These are phyloP conservation scores for Uloborus plumipes DNA, from an alignment of 2,888 invertebrate genomes.

Conservation along the genomic window DNA sequence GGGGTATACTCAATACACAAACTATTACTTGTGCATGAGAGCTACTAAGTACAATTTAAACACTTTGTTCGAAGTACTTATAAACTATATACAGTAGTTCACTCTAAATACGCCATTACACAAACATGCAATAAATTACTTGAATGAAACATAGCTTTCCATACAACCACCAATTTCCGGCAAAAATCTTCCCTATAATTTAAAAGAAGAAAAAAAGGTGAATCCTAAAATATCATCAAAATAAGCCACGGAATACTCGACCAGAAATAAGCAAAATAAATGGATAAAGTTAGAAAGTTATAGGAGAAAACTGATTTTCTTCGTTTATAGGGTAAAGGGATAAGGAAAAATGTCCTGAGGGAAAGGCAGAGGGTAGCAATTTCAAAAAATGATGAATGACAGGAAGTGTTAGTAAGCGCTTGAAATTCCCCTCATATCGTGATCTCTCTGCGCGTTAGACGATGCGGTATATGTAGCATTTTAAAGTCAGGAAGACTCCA, in stretches of 20 bases:
- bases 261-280: constrained; percentile 59
- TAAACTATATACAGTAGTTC: too few relatives aligned
- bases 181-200: neutral
- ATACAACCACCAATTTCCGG: constrained; percentile 32
- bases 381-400: constrained; percentile 56
- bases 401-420: constrained; percentile 32
- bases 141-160: constrained; percentile 1
- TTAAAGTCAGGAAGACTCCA: constrained; percentile 10
- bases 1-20: too few relatives aligned
- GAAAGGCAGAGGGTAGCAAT: constrained; percentile 43
- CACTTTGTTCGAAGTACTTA: too few relatives aligned
- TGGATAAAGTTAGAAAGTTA: constrained; percentile 53
- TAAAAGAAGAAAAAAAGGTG: constrained; percentile 1
- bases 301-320: constrained; percentile 44
- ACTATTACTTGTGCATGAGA: too few relatives aligned
- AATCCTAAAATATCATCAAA: neutral
- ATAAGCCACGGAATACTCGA: constrained; percentile 23
- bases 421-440: constrained; percentile 34
- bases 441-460: constrained; percentile 24
- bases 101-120: too few relatives aligned
- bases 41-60: too few relatives aligned
- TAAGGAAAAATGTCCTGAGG: constrained; percentile 37
- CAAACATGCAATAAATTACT: too few relatives aligned
- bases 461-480: constrained; percentile 18
- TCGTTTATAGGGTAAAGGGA: constrained; percentile 45